Base-by-base conservation (phyloP, 2,113 vertebrate species). In the Lophura nycthemera region DNA sequence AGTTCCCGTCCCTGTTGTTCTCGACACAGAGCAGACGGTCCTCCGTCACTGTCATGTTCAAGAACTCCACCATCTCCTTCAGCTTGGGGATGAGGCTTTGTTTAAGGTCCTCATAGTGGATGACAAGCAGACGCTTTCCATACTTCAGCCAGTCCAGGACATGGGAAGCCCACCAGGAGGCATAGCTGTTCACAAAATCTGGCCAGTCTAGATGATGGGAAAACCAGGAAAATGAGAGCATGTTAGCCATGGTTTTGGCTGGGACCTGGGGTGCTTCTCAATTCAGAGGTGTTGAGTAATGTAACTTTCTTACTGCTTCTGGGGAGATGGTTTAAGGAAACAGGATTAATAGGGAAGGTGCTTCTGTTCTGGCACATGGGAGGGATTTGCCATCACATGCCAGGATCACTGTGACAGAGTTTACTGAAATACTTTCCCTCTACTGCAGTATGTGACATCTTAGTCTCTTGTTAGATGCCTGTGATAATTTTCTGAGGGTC, bases 121-220 rank as follows among this genome's bases (percentile, higher is more conserved):
- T 54, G 5, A 99, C 79, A 3, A 99, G 97, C 85, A 99, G 97
- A 63, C 91, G 98, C 60, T 96, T 98, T 25, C 98, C 98, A 0
- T 98, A 98, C 52, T 96, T 98, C 13, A 99, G 97, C 98, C 98
- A 99, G 96, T 99, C 98, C 45, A 99, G 95, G 8, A 98, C 98
- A 0, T 99, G 98, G 5, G 98, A 99, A 3, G 98, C 98, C 98
- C 98, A 99, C 98, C 98, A 99, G 0, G 98, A 98, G 0, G 98
- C 98, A 1, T 99, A 99, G 96, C 98, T 98, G 93, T 96, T 98
- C 36, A 99, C 98, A 1, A 99, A 99, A 27, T 99, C 98, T 0
- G 98, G 98, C 98, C 98, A 99, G 59, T 99, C 98, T 99, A 75
- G 3, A 43, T 2, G 18, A 30, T 0, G 9, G 4, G 30, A 57